phyloP scores from a whole-genome alignment of 1,140 invertebrate genomes.

The Drosophila littoralis region DNA sequence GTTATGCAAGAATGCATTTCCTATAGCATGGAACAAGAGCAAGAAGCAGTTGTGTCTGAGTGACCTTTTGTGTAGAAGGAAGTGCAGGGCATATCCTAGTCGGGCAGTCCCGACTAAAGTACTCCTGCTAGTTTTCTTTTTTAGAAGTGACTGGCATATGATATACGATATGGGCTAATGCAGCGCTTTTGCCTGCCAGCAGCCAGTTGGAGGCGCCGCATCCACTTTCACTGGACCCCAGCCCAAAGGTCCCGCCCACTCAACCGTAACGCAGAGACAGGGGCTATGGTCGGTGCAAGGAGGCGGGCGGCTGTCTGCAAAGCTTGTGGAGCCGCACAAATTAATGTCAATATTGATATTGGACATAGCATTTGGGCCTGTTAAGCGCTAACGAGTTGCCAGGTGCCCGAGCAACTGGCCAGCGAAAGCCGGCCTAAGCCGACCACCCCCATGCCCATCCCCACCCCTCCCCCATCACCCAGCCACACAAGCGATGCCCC shows the following conservation, averaged over 20 bases:
- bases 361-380: slow-evolving; percentile 57
- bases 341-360: slow-evolving; percentile 77
- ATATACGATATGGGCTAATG: slow-evolving; percentile 68
- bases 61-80: too few relatives aligned
- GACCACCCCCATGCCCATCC: background rate
- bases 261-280: background rate
- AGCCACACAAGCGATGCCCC: too few relatives aligned
- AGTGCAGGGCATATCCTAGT: slow-evolving; percentile 3
- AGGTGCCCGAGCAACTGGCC: slow-evolving; percentile 41
- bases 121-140: background rate
- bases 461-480: background rate
- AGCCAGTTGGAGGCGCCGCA: slow-evolving; percentile 8
- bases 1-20: too few relatives aligned
- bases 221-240: slow-evolving; percentile 37
- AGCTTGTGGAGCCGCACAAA: slow-evolving; percentile 47
- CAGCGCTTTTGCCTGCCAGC: slow-evolving; percentile 25
- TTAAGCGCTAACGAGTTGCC: slow-evolving; percentile 65
- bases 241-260: too few relatives aligned
- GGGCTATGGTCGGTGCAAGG: background rate
- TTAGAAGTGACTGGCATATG: slow-evolving; percentile 44
- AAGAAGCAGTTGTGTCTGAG: too few relatives aligned
- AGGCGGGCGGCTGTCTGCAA: background rate
- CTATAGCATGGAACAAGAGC: too few relatives aligned
- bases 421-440: background rate
- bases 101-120: too few relatives aligned